These are phyloP conservation scores for Cephus sareptanus DNA, from an alignment of 2,888 invertebrate genomes.

Conservation along the genomic window DNA sequence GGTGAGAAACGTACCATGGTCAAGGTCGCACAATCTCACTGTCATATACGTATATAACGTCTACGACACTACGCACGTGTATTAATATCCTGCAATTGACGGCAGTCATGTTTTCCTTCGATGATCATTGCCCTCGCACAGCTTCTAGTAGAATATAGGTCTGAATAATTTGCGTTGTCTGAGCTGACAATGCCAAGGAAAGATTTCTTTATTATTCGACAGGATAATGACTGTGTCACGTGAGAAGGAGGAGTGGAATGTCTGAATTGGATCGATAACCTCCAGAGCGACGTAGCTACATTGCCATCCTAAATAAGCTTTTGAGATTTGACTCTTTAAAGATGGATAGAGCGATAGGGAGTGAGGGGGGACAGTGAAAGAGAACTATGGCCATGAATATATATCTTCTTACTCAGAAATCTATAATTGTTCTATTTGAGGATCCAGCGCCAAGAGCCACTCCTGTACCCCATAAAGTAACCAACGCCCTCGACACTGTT, in stretches of 20 bases:
- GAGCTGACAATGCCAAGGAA: not conserved
- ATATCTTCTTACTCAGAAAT: not conserved
- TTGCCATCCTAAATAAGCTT: not conserved
- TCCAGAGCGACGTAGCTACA: not conserved
- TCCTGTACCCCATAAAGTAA: not conserved
- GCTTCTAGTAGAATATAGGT: not conserved
- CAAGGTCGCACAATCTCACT: not conserved
- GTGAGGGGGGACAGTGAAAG: not conserved
- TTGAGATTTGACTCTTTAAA: not conserved
- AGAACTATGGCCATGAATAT: not conserved
- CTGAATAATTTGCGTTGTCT: not conserved
- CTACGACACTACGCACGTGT: not conserved
- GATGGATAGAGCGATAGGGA: not conserved
- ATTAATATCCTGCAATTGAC: not conserved
- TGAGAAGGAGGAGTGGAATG: not conserved
- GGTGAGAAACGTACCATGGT: not conserved
- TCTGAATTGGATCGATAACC: not conserved
- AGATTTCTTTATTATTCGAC: not conserved
- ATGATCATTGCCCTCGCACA: not conserved
- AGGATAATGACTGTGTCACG: not conserved
- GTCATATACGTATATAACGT: not conserved
- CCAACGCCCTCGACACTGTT: not conserved
- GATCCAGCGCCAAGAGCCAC: not conserved
- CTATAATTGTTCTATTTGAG: constrained; percentile 2
- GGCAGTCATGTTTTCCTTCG: not conserved